A percentile compares a stretch with the other conserved stretches of the same genome.
These are phyloP conservation scores for Reticulitermes speratus DNA, from an alignment of 1,140 invertebrate genomes.

Conservation along the genomic window DNA sequence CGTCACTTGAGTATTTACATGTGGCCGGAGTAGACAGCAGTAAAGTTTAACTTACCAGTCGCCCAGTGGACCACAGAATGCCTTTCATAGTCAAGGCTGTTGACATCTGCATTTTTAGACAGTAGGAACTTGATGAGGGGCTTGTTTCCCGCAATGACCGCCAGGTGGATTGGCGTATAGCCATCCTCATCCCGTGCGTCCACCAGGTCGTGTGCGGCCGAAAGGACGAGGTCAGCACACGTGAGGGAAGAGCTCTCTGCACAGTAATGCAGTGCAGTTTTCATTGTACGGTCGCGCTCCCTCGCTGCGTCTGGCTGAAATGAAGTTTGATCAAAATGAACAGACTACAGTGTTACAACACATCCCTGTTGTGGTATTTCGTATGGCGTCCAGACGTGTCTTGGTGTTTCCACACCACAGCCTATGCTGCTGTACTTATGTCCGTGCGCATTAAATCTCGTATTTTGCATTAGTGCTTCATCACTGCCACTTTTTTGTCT, in stretches of 20 bases:
- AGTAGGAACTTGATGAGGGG: conserved; percentile 77
- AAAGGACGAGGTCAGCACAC: conserved; percentile 69
- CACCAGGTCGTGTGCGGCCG: conserved; percentile 69
- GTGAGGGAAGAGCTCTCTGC: conserved; percentile 62
- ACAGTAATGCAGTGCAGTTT: conserved; percentile 91
- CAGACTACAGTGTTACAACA: too few species aligned
- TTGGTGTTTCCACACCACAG: too few species aligned
- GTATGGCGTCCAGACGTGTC: too few species aligned
- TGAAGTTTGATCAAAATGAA: not conserved
- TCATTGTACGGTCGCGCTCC: conserved; percentile 76
- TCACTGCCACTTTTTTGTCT: too few species aligned
- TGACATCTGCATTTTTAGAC: conserved; percentile 81
- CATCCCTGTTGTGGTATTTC: too few species aligned
- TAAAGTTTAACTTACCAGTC: conserved; percentile 65
- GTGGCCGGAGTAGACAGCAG: too few species aligned
- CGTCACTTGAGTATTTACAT: too few species aligned
- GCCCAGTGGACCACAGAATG: conserved; percentile 99
- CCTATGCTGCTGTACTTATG: too few species aligned
- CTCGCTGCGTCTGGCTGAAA: conserved; percentile 59
- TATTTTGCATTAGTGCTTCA: too few species aligned
- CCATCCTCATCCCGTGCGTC: conserved; percentile 87
- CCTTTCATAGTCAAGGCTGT: conserved; percentile 85
- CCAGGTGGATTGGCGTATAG: conserved; percentile 89
- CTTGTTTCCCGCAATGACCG: conserved; percentile 87
- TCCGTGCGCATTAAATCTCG: too few species aligned